phyloP scores from a whole-genome alignment of 1,140 invertebrate genomes.

The Drosophila arawakana region DNA sequence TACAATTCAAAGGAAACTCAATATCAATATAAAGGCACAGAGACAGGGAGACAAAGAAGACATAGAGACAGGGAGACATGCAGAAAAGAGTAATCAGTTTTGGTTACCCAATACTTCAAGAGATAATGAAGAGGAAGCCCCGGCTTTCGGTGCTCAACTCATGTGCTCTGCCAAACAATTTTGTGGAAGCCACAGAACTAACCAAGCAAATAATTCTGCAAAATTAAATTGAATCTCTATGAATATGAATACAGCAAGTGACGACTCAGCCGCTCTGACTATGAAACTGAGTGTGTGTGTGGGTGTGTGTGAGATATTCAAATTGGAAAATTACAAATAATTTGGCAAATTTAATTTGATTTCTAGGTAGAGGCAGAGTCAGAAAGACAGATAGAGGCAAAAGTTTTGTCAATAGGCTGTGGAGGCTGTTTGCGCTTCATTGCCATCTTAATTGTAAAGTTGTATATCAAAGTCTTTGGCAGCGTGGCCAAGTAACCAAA shows the following conservation, averaged over 20 bases:
- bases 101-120: slow-evolving; percentile 50
- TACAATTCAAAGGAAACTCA: slow-evolving; percentile 48
- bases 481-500: slow-evolving; percentile 54
- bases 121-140: slow-evolving; percentile 75
- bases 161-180: slow-evolving; percentile 61
- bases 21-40: slow-evolving; percentile 35
- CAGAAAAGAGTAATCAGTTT: slow-evolving; percentile 20
- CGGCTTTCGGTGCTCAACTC: not conserved
- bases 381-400: not conserved
- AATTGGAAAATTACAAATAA: slow-evolving; percentile 66
- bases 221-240: slow-evolving; percentile 73
- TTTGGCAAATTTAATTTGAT: slow-evolving; percentile 78
- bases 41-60: not conserved
- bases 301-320: not conserved
- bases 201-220: slow-evolving; percentile 79
- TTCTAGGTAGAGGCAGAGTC: slow-evolving; percentile 10
- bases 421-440: slow-evolving; percentile 59
- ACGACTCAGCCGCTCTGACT: not conserved
- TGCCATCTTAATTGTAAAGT: slow-evolving; percentile 73
- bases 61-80: not conserved
- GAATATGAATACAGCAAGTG: slow-evolving; percentile 65
- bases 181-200: slow-evolving; percentile 78
- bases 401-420: slow-evolving; percentile 14
- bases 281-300: not conserved
- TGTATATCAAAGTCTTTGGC: slow-evolving; percentile 48